Conservation (phyloP, 2,113 vertebrate species). For the Ammospiza caudacuta region DNA sequence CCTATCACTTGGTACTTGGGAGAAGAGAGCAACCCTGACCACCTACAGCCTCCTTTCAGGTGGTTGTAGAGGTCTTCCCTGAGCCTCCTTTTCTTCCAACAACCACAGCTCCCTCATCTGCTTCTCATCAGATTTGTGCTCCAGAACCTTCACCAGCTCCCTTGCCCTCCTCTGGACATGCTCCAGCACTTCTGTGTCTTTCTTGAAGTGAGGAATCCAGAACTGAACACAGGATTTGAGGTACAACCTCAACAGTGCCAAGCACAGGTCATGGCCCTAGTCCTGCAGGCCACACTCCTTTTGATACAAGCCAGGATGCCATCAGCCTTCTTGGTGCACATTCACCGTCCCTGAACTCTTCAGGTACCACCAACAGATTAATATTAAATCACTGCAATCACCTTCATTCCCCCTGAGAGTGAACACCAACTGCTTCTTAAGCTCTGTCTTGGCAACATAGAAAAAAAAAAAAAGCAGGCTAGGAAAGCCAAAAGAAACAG, state of each 20-base stretch:
- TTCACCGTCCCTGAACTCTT: background rate
- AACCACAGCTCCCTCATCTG: background rate
- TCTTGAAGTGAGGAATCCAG: background rate
- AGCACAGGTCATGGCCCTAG: background rate
- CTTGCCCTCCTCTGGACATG: fast-evolving
- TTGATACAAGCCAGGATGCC: background rate
- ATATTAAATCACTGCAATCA: background rate
- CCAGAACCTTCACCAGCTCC: background rate
- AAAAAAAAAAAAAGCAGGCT: background rate
- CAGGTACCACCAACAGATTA: background rate
- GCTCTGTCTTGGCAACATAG: fast-evolving
- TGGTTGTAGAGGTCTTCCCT: background rate
- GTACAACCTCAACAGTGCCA: background rate
- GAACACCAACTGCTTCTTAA: background rate
- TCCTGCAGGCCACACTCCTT: background rate
- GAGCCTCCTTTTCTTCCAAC: background rate
- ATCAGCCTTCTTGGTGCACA: background rate
- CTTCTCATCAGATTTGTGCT: background rate
- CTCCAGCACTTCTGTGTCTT: background rate
- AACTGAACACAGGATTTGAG: background rate
- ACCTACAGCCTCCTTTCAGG: background rate
- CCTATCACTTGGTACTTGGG: background rate
- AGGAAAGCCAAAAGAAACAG: background rate
- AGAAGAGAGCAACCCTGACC: background rate
- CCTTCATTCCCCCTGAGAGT: background rate